phyloP scores from a whole-genome alignment of 2,113 vertebrate genomes.

The Cephalopholis sonnerati region DNA sequence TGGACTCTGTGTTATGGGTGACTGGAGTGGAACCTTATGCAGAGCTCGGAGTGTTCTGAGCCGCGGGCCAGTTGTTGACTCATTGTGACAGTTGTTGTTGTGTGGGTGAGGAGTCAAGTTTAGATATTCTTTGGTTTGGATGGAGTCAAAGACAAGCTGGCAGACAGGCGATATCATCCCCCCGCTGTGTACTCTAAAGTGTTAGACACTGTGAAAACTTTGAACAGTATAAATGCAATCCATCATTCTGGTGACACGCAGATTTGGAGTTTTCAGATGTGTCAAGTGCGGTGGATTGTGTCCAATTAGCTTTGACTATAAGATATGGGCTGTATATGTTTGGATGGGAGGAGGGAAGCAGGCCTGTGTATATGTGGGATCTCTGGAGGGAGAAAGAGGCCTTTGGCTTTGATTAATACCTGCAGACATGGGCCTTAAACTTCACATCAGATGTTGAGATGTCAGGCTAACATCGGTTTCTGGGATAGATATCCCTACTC shows the following conservation, averaged over 20 bases:
- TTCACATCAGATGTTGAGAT: constrained; percentile 78
- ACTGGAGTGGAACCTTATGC: constrained; percentile 66
- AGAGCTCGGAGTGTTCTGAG: constrained; percentile 28
- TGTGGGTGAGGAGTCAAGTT: constrained; percentile 56
- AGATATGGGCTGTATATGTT: constrained; percentile 64
- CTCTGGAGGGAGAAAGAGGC: constrained; percentile 41
- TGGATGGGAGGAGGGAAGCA: constrained; percentile 42
- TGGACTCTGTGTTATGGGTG: constrained; percentile 72
- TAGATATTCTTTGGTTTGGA: constrained; percentile 49
- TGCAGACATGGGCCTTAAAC: constrained; percentile 78
- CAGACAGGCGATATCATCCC: constrained; percentile 54
- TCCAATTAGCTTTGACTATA: constrained; percentile 73
- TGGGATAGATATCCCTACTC: constrained; percentile 77
- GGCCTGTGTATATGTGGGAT: constrained; percentile 45
- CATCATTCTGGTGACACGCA: constrained; percentile 68
- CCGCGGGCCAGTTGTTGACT: constrained; percentile 61
- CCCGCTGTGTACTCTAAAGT: constrained; percentile 56
- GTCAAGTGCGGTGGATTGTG: constrained; percentile 76
- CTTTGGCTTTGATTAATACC: constrained; percentile 84
- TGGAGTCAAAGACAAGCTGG: constrained; percentile 64
- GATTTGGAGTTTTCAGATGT: constrained; percentile 74
- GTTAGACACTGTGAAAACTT: constrained; percentile 65
- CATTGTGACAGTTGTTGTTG: constrained; percentile 53
- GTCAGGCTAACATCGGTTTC: constrained; percentile 83
- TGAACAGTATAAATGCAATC: constrained; percentile 72